These are phyloP conservation scores for Heteractis magnifica DNA, from an alignment of 92 coral and sea anemone species.

Conservation along the genomic window DNA sequence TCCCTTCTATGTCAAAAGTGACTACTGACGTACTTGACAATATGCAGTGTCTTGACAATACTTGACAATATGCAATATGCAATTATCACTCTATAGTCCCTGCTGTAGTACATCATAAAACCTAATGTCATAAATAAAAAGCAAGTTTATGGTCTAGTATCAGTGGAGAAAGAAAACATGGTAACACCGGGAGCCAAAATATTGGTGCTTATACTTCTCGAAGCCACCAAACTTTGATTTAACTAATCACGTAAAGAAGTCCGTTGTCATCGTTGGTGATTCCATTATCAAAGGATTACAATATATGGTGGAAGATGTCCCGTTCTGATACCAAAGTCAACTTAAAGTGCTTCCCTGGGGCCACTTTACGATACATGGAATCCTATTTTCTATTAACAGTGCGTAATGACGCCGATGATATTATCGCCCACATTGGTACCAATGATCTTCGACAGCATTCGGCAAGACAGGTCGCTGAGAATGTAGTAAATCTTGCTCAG, in stretches of 20 bases:
- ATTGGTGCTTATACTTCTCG: too few relatives aligned
- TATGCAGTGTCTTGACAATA: too few relatives aligned
- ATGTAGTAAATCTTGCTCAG: constrained; percentile 25
- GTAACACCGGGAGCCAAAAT: too few relatives aligned
- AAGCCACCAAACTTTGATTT: too few relatives aligned
- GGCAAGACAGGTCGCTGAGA: constrained; percentile 28
- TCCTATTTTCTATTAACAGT: constrained; percentile 17
- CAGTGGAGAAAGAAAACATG: too few relatives aligned
- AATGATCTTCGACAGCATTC: constrained; percentile 36
- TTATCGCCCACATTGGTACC: constrained; percentile 41
- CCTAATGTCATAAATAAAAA: too few relatives aligned
- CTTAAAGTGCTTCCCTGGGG: constrained; percentile 28
- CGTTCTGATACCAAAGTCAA: constrained; percentile 27
- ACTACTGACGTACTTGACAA: too few relatives aligned
- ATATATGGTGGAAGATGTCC: constrained; percentile 41
- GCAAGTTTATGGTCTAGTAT: too few relatives aligned
- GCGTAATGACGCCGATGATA: constrained; percentile 23
- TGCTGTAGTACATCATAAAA: too few relatives aligned
- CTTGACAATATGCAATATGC: too few relatives aligned
- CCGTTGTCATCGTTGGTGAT: constrained; percentile 33
- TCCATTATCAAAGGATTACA: constrained; percentile 20
- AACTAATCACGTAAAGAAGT: background rate
- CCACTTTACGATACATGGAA: constrained; percentile 25
- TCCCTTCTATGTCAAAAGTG: too few relatives aligned
- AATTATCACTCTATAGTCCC: too few relatives aligned